phyloP scores from a whole-genome alignment of 2,888 invertebrate genomes.

The Seira ritae region DNA sequence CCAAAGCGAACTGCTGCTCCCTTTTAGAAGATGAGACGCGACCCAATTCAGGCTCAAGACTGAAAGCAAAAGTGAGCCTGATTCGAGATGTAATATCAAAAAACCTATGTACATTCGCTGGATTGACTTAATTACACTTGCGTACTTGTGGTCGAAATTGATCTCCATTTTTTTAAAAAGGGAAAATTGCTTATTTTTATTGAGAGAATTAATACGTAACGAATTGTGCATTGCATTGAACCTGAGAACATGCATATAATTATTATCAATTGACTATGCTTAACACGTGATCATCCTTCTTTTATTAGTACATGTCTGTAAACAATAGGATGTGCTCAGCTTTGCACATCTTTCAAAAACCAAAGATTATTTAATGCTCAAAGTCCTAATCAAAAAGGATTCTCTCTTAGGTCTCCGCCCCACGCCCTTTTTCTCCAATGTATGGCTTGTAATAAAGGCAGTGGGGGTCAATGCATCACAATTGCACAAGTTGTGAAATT shows the following conservation, averaged over 20 bases:
- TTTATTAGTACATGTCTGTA: neutral
- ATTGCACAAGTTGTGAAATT: neutral
- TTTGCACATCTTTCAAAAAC: too few relatives aligned
- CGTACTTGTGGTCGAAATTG: too few relatives aligned
- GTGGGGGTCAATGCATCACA: neutral
- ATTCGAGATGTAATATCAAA: neutral
- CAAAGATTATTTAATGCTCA: neutral
- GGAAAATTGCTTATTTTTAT: neutral
- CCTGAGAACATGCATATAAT: neutral
- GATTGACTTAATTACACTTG: too few relatives aligned
- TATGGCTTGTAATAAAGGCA: too few relatives aligned
- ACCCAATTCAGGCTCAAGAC: neutral
- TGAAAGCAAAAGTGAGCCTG: conserved; percentile 17
- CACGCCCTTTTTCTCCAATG: too few relatives aligned
- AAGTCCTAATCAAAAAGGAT: too few relatives aligned
- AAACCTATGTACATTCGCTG: neutral
- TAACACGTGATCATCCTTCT: neutral
- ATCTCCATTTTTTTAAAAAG: neutral
- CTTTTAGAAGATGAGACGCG: neutral
- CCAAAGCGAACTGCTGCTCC: too few relatives aligned
- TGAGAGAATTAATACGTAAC: too few relatives aligned
- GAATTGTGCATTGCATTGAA: too few relatives aligned
- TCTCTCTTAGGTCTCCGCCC: too few relatives aligned
- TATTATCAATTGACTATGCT: neutral
- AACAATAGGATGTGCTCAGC: neutral